Conservation (phyloP, 2,113 vertebrate species). For the Lutjanus erythropterus region DNA sequence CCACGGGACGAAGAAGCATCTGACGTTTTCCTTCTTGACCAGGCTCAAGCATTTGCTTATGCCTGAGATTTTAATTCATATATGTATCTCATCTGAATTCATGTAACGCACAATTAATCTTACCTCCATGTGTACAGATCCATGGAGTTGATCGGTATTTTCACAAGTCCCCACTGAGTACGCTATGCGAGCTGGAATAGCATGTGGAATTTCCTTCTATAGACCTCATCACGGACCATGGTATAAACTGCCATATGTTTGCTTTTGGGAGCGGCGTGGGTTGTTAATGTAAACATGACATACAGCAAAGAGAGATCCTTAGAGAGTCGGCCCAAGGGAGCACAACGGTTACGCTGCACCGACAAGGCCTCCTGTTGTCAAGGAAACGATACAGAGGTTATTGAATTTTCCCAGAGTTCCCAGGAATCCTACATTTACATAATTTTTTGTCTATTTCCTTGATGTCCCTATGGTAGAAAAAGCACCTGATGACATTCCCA, state of each 20-base stretch:
- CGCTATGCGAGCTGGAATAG: not conserved
- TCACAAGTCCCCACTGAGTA: slow-evolving; percentile 7
- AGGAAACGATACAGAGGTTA: slow-evolving; percentile 63
- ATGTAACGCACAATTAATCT: slow-evolving; percentile 25
- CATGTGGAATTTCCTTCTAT: slow-evolving; percentile 7
- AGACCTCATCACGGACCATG: not conserved
- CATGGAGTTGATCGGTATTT: slow-evolving; percentile 15
- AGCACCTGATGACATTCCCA: not conserved
- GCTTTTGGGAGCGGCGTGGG: slow-evolving; percentile 28
- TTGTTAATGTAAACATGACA: slow-evolving; percentile 69
- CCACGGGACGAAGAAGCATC: slow-evolving; percentile 23
- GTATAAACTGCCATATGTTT: slow-evolving; percentile 44
- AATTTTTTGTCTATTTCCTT: slow-evolving; percentile 42
- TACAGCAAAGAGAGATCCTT: slow-evolving; percentile 51
- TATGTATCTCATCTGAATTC: slow-evolving; percentile 22
- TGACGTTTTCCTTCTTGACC: slow-evolving; percentile 39
- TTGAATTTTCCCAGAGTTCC: slow-evolving; percentile 63
- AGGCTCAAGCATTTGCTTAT: slow-evolving; percentile 6
- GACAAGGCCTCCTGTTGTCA: slow-evolving; percentile 63
- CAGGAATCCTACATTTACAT: slow-evolving; percentile 31
- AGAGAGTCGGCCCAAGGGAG: slow-evolving; percentile 38
- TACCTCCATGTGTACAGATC: not conserved
- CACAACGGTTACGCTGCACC: slow-evolving; percentile 43
- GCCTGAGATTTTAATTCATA: slow-evolving; percentile 12
- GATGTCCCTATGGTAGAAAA: not conserved